Percentiles rank a stretch among this genome's conserved stretches.
phyloP scores from a whole-genome alignment of 2,113 vertebrate species.

The Hylia prasina region DNA sequence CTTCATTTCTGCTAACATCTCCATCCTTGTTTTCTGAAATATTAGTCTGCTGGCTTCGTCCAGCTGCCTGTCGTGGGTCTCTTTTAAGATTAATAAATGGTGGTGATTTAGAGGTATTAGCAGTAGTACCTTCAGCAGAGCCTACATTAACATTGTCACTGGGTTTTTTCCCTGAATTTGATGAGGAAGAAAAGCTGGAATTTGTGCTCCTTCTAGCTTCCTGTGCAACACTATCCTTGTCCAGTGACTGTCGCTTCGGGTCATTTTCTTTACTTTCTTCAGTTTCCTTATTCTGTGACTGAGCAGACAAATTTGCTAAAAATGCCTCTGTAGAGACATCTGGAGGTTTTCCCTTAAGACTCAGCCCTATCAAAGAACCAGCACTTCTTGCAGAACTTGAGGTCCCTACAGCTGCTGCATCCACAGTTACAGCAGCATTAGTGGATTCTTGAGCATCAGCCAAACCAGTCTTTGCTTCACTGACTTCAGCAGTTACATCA shows the following conservation, averaged over 20 bases:
- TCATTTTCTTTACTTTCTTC: slow-evolving; percentile 63
- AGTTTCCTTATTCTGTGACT: slow-evolving; percentile 72
- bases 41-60: slow-evolving; percentile 80
- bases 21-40: slow-evolving; percentile 70
- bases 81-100: slow-evolving; percentile 77
- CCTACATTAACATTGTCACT: not conserved
- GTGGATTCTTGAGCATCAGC: slow-evolving; percentile 46
- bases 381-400: slow-evolving; percentile 48
- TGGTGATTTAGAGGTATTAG: slow-evolving; percentile 65
- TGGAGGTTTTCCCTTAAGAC: slow-evolving; percentile 91
- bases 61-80: slow-evolving; percentile 79
- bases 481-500: slow-evolving; percentile 75
- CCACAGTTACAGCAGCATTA: slow-evolving; percentile 8
- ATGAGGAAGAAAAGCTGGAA: slow-evolving; percentile 38
- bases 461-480: slow-evolving; percentile 49
- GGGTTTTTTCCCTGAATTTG: slow-evolving; percentile 57
- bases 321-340: slow-evolving; percentile 92
- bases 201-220: slow-evolving; percentile 50
- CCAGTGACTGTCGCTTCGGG: slow-evolving; percentile 45
- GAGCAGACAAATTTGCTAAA: slow-evolving; percentile 79
- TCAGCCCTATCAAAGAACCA: slow-evolving; percentile 64
- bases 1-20: slow-evolving; percentile 66
- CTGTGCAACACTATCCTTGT: slow-evolving; percentile 56
- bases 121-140: slow-evolving; percentile 60
- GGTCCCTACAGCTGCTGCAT: slow-evolving; percentile 43